phyloP scores from a whole-genome alignment of 2,888 invertebrate species.

The Metacarcinus magister region DNA sequence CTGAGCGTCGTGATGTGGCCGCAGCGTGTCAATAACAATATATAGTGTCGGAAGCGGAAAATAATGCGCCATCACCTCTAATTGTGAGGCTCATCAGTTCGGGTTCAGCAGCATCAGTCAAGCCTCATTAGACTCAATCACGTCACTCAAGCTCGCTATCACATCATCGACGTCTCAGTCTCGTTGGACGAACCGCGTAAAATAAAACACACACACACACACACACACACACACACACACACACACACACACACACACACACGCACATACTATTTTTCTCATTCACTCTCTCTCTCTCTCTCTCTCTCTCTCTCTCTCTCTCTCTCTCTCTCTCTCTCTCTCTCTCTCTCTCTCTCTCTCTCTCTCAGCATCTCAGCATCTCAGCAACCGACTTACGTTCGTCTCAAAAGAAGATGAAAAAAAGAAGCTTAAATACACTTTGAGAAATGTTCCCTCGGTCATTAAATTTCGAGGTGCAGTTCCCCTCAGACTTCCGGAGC shows the following conservation, averaged over 20 bases:
- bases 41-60: not conserved
- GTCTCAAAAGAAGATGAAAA: not conserved
- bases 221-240: slow-evolving; percentile 54
- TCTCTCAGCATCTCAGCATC: too few species aligned
- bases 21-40: slow-evolving; percentile 33
- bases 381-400: not conserved
- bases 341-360: slow-evolving; percentile 18
- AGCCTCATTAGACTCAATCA: not conserved
- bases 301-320: not conserved
- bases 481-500: not conserved
- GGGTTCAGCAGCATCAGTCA: not conserved
- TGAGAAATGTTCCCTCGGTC: not conserved
- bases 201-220: not conserved
- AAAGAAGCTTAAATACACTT: not conserved
- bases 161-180: not conserved
- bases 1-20: not conserved
- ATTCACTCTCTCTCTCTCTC: not conserved
- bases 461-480: slow-evolving; percentile 10
- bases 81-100: slow-evolving; percentile 33
- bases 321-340: slow-evolving; percentile 42
- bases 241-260: slow-evolving; percentile 59
- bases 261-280: slow-evolving; percentile 20
- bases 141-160: not conserved
- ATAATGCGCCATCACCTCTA: slow-evolving; percentile 19
- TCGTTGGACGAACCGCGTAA: not conserved